Conservation (phyloP, 2,113 vertebrate species). For the Passerina amoena region DNA sequence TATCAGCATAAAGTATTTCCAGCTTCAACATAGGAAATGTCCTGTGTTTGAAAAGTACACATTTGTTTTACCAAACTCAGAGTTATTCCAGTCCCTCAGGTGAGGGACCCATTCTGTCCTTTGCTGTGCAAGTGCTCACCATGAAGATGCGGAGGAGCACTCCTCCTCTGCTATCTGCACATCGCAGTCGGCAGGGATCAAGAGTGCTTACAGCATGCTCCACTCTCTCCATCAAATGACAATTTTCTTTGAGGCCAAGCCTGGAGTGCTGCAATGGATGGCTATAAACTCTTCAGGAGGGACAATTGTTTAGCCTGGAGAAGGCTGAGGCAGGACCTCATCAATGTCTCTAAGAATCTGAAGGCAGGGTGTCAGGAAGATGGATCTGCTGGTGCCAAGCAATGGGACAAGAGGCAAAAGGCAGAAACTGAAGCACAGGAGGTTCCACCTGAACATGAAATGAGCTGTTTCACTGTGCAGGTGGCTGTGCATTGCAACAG, state of each 20-base stretch:
- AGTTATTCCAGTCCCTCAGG: neutral
- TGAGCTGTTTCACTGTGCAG: neutral
- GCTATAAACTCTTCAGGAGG: neutral
- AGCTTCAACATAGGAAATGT: neutral
- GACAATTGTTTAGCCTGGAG: neutral
- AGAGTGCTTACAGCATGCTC: neutral
- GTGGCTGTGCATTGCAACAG: neutral
- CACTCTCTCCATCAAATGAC: neutral
- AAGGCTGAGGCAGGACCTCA: neutral
- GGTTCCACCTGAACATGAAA: neutral
- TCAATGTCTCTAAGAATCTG: neutral
- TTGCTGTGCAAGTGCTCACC: neutral
- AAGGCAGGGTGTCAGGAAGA: neutral
- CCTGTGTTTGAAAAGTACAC: fast-evolving
- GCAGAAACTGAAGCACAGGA: neutral
- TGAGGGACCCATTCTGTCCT: neutral
- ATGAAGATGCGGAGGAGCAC: fast-evolving
- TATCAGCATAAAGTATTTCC: neutral
- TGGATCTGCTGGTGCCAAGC: neutral
- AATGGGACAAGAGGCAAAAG: too few relatives aligned
- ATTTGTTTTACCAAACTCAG: neutral
- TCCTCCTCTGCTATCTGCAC: neutral
- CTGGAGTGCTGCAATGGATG: neutral
- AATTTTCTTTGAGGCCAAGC: neutral
- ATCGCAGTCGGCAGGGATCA: neutral